Conservation (phyloP, 2,113 vertebrate species). For the Apteryx mantelli region DNA sequence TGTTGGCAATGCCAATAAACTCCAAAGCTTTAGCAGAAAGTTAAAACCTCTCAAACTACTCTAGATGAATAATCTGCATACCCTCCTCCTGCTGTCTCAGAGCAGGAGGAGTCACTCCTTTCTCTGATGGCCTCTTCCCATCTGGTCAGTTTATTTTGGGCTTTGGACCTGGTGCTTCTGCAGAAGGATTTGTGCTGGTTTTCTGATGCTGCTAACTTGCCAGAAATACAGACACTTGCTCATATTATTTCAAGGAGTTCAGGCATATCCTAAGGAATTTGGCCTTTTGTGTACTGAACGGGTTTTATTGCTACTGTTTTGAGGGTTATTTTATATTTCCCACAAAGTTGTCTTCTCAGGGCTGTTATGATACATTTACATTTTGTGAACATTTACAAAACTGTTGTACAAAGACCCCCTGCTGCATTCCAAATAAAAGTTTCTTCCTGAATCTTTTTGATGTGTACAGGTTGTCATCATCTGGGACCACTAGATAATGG, state of each 20-base stretch:
- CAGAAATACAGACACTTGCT: neutral
- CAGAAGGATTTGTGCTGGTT: neutral
- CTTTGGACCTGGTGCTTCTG: neutral
- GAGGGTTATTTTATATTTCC: neutral
- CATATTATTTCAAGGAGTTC: neutral
- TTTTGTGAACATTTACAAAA: neutral
- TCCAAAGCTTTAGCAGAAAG: neutral
- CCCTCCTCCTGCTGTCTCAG: neutral
- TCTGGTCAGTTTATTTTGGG: neutral
- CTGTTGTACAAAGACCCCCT: neutral
- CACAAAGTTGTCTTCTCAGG: neutral
- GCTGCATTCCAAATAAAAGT: neutral
- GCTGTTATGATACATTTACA: neutral
- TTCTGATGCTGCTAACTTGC: neutral
- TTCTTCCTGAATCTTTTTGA: neutral
- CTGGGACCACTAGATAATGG: slow-evolving; percentile 8
- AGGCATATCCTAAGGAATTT: neutral
- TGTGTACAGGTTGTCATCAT: slow-evolving; percentile 1
- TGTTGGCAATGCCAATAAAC: neutral
- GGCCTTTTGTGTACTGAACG: neutral
- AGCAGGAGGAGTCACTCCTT: neutral
- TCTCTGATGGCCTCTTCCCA: neutral
- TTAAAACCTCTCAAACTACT: neutral
- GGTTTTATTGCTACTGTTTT: neutral
- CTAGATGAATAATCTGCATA: neutral